Percentiles rank a stretch among this genome's conserved stretches.
phyloP scores from a whole-genome alignment of 2,888 invertebrate species.

The Xylophagus ater region DNA sequence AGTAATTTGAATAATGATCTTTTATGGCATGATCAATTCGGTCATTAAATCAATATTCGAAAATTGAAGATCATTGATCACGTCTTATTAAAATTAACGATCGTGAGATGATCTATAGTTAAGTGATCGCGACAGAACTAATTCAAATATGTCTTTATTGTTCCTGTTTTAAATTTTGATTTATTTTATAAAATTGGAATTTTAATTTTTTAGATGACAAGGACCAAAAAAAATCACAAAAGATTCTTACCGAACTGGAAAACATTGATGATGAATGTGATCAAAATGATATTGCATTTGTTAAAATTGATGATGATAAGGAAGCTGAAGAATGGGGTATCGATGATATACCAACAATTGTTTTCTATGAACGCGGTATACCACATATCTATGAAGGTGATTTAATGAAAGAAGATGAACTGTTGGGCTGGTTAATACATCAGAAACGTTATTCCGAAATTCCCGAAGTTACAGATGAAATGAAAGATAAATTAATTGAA shows the following conservation, averaged over 20 bases:
- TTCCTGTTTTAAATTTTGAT: no score
- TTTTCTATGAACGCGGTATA: slow-evolving; percentile 61
- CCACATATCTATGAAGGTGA: slow-evolving; percentile 72
- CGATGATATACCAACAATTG: slow-evolving; percentile 70
- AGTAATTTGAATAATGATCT: no score
- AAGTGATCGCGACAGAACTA: no score
- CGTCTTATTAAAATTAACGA: no score
- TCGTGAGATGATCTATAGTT: no score
- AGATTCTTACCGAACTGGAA: slow-evolving; percentile 71
- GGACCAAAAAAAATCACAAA: slow-evolving; percentile 81
- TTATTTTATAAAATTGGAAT: slow-evolving; percentile 12
- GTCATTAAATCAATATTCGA: no score
- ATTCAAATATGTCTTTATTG: no score
- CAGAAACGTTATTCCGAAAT: slow-evolving; percentile 85
- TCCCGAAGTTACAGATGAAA: slow-evolving; percentile 84
- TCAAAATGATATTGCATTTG: slow-evolving; percentile 82
- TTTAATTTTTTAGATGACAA: slow-evolving; percentile 60
- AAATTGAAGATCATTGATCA: no score
- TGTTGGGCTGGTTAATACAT: slow-evolving; percentile 81
- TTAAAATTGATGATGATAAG: slow-evolving; percentile 78
- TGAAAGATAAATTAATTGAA: slow-evolving; percentile 83
- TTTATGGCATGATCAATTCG: no score
- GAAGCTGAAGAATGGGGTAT: slow-evolving; percentile 87
- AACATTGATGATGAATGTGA: slow-evolving; percentile 92
- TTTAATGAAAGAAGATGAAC: slow-evolving; percentile 78